A percentile compares a stretch with the other conserved stretches of the same genome.
These are phyloP conservation scores for Trematomus bernacchii DNA, from an alignment of 2,797 vertebrate species.

Conservation along the genomic window DNA sequence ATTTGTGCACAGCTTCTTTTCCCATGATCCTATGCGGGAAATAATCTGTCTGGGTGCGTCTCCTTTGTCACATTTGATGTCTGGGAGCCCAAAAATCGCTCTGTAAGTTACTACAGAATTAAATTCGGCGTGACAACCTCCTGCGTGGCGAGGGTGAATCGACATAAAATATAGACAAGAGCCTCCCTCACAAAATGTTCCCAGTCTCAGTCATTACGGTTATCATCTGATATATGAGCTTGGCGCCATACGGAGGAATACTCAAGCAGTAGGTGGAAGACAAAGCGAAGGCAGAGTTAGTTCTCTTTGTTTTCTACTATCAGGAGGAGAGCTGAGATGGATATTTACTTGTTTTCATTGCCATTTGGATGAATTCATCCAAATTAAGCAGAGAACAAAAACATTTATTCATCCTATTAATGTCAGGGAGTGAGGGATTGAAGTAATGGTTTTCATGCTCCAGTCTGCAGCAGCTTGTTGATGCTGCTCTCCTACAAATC, in stretches of 20 bases:
- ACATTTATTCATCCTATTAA: constrained; percentile 84
- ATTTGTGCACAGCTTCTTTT: constrained; percentile 5
- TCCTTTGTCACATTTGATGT: constrained; percentile 49
- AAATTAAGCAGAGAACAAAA: constrained; percentile 82
- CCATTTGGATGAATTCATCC: constrained; percentile 81
- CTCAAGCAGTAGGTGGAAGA: constrained; percentile 62
- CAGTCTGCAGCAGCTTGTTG: constrained; percentile 76
- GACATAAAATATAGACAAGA: constrained; percentile 66
- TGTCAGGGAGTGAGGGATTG: constrained; percentile 80
- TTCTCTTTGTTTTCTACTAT: constrained; percentile 68
- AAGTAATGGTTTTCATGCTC: constrained; percentile 81
- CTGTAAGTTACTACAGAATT: constrained; percentile 56
- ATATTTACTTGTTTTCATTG: constrained; percentile 81
- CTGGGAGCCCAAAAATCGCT: constrained; percentile 52
- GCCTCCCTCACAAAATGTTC: constrained; percentile 52
- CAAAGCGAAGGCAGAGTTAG: constrained; percentile 59
- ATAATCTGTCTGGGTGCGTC: constrained; percentile 35
- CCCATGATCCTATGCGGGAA: constrained; percentile 29
- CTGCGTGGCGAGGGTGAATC: constrained; percentile 47
- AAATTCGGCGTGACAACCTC: constrained; percentile 61
- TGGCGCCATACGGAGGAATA: constrained; percentile 45
- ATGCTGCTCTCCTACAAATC: constrained; percentile 76
- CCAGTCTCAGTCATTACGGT: constrained; percentile 63
- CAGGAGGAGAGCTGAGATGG: constrained; percentile 63
- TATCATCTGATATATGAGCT: constrained; percentile 69